Conservation (phyloP, 1,140 invertebrate species). For the Drosophila arizonae region DNA sequence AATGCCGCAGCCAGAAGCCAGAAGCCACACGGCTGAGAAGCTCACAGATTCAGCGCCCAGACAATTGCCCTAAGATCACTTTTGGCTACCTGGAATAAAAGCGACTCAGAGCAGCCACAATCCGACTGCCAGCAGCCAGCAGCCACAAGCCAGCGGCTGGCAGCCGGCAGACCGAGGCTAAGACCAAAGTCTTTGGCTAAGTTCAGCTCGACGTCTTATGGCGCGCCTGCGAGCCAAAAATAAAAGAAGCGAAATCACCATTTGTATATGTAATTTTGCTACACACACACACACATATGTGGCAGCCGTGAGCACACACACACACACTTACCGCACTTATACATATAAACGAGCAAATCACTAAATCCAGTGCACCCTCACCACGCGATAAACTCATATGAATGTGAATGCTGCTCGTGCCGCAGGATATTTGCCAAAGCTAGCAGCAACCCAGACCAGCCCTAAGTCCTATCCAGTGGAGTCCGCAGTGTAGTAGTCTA, state of each 20-base stretch:
- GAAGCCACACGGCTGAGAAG: constrained; percentile 3
- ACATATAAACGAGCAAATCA: constrained; percentile 75
- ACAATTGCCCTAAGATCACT: constrained; percentile 28
- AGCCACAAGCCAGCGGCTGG: constrained; percentile 13
- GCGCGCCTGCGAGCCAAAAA: constrained; percentile 1
- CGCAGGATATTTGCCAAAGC: constrained; percentile 76
- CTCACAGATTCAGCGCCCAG: constrained; percentile 5
- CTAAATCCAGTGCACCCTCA: constrained; percentile 63
- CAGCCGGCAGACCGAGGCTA: not conserved
- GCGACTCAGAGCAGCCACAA: not conserved
- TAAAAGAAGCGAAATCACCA: constrained; percentile 1
- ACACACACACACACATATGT: constrained; percentile 14
- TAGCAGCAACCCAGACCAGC: constrained; percentile 36
- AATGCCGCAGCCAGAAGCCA: constrained; percentile 19
- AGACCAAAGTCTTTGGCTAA: constrained; percentile 57
- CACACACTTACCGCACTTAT: constrained; percentile 9
- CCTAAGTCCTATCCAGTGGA: constrained; percentile 21
- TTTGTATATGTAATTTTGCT: not conserved
- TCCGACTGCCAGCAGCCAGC: constrained; percentile 41
- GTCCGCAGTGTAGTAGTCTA: constrained; percentile 49
- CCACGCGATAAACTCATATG: constrained; percentile 70
- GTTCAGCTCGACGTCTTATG: constrained; percentile 52
- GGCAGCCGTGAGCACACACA: not conserved
- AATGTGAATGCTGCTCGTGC: constrained; percentile 46
- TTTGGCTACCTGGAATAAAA: constrained; percentile 39